phyloP scores from a whole-genome alignment of 2,797 vertebrate genomes.

The Rhinella marina region DNA sequence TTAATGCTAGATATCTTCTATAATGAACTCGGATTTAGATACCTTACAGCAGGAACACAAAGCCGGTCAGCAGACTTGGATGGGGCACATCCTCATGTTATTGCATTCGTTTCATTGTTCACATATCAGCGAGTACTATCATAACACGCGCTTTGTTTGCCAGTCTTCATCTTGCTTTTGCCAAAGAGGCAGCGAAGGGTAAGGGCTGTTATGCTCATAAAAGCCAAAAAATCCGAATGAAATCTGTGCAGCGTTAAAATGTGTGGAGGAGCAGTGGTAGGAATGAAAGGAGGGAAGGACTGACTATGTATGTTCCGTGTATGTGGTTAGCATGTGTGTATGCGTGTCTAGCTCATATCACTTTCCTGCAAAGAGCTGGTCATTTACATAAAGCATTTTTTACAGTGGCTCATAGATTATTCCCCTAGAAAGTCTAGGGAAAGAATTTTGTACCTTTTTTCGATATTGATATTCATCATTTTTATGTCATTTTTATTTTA shows the following conservation, averaged over 20 bases:
- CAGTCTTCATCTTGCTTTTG: constrained; percentile 3
- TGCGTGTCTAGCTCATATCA: neutral
- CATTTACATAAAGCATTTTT: neutral
- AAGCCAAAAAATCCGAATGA: constrained; percentile 25
- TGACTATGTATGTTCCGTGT: neutral
- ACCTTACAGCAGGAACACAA: neutral
- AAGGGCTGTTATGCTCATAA: neutral
- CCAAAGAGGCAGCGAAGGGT: constrained; percentile 29
- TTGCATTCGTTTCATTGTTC: constrained; percentile 19
- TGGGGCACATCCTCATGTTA: neutral
- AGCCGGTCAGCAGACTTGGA: neutral
- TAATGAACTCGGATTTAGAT: neutral
- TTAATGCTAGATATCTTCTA: neutral
- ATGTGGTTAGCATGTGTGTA: neutral
- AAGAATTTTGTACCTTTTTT: too few species aligned
- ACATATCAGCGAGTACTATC: constrained; percentile 9
- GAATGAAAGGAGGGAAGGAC: neutral
- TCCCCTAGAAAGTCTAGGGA: too few species aligned
- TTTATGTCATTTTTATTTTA: too few species aligned
- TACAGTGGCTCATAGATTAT: too few species aligned
- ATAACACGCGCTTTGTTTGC: constrained; percentile 4
- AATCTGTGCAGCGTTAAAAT: constrained; percentile 12
- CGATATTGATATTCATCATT: too few species aligned
- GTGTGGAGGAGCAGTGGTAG: neutral
- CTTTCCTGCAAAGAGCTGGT: neutral